Evolutionary conservation across 2,113 vertebrate species (phyloP).

Genomic region (Alaudala cheleensis): DNA sequence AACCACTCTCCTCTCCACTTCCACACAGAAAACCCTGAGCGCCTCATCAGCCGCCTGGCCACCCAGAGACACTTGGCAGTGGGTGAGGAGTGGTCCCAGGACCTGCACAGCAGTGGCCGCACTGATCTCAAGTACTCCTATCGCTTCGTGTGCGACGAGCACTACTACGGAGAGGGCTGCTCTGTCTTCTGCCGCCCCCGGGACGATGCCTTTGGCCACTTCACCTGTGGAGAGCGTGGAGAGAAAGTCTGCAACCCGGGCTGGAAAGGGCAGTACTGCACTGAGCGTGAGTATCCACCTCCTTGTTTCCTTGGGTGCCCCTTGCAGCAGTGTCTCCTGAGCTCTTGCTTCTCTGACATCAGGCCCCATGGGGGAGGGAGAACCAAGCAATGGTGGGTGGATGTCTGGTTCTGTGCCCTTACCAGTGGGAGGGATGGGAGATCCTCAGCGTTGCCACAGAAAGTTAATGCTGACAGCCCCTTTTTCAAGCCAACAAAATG

Average conservation of each 20-base stretch:
- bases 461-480: not conserved
- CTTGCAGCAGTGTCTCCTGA: not conserved
- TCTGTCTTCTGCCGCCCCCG: constrained; percentile 95
- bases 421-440: not conserved
- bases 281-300: constrained; percentile 85
- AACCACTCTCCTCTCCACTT: not conserved
- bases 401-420: not conserved
- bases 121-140: constrained; percentile 97
- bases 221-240: constrained; percentile 93
- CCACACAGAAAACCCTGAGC: constrained; percentile 88
- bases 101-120: constrained; percentile 86
- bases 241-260: constrained; percentile 96
- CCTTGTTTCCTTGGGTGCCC: not conserved
- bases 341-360: not conserved
- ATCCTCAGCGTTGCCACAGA: not conserved
- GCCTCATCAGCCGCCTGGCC: constrained; percentile 92
- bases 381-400: not conserved
- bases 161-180: constrained; percentile 97
- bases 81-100: constrained; percentile 96
- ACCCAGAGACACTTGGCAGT: constrained; percentile 94
- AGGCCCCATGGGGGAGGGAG: not conserved
- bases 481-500: not conserved
- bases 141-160: constrained; percentile 93
- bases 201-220: constrained; percentile 96
- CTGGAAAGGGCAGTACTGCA: constrained; percentile 97